Percentiles rank a stretch among this genome's conserved stretches.
Conservation (phyloP, 2,113 vertebrate species). For the Salvelinus alpinus region DNA sequence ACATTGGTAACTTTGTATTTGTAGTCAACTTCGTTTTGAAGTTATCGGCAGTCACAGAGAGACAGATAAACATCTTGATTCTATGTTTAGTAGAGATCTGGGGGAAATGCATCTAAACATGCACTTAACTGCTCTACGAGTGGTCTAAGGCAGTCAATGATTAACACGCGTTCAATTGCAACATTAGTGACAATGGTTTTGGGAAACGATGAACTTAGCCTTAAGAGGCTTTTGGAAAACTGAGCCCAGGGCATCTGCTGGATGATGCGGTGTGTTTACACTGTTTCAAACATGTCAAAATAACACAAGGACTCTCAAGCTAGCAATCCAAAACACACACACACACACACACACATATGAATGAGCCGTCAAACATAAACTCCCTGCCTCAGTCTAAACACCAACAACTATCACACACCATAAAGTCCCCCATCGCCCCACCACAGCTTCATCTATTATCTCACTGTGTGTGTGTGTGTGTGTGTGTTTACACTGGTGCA, state of each 20-base stretch:
- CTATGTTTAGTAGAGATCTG: too few relatives aligned
- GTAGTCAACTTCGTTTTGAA: too few relatives aligned
- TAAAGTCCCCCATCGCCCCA: not conserved
- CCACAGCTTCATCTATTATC: not conserved
- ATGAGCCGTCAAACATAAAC: slow-evolving; percentile 49
- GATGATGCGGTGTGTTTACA: slow-evolving; percentile 58
- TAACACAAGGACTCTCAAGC: slow-evolving; percentile 55
- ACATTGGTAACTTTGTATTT: too few relatives aligned
- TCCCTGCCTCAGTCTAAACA: slow-evolving; percentile 49
- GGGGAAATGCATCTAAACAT: too few relatives aligned
- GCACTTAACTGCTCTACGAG: too few relatives aligned
- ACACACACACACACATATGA: slow-evolving; percentile 40
- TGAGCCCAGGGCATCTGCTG: slow-evolving; percentile 51
- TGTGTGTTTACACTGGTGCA: not conserved
- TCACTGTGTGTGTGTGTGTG: not conserved
- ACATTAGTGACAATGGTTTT: too few relatives aligned
- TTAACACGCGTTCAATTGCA: too few relatives aligned
- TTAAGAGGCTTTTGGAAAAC: not conserved
- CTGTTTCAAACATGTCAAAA: slow-evolving; percentile 57
- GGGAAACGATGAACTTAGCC: too few relatives aligned
- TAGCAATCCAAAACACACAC: slow-evolving; percentile 52
- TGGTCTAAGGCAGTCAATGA: too few relatives aligned
- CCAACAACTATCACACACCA: not conserved
- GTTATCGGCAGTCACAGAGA: too few relatives aligned
- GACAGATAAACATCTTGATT: too few relatives aligned